Percentiles rank a stretch among this genome's conserved stretches.
Conservation (phyloP, 2,797 vertebrate genomes). For the Gallirallus australis region DNA sequence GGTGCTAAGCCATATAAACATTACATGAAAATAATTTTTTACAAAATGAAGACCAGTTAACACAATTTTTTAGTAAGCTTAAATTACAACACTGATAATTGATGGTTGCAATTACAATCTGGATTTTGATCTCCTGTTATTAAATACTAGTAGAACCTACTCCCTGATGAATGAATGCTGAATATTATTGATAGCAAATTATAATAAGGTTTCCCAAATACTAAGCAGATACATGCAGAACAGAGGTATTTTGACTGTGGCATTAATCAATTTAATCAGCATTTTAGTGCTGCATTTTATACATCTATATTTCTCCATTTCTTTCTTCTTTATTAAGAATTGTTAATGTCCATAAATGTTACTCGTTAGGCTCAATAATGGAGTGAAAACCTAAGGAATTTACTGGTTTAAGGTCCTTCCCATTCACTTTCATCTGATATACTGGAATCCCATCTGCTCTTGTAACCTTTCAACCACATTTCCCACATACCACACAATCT, state of each 20-base stretch:
- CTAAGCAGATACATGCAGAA: neutral
- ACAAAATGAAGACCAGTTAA: conserved; percentile 18
- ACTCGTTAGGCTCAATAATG: neutral
- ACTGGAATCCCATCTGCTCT: neutral
- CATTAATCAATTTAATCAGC: neutral
- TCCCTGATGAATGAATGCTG: neutral
- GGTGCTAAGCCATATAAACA: neutral
- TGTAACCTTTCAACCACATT: neutral
- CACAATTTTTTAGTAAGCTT: neutral
- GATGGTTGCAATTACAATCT: neutral
- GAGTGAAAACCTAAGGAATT: neutral
- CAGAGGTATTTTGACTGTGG: neutral
- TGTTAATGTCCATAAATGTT: neutral
- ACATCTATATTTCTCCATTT: neutral
- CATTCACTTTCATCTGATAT: neutral
- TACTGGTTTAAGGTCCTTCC: neutral
- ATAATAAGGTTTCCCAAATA: neutral
- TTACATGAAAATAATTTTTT: neutral
- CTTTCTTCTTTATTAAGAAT: neutral
- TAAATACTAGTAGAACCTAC: neutral
- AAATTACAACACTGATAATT: neutral
- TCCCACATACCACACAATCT: neutral
- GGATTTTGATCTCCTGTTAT: conserved; percentile 17
- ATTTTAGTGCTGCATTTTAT: neutral
- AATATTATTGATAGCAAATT: neutral